Percentiles rank a stretch among this genome's conserved stretches.
Evolutionary conservation across 2,888 invertebrate species (phyloP).

Genomic region (Dromius quadrimaculatus): DNA sequence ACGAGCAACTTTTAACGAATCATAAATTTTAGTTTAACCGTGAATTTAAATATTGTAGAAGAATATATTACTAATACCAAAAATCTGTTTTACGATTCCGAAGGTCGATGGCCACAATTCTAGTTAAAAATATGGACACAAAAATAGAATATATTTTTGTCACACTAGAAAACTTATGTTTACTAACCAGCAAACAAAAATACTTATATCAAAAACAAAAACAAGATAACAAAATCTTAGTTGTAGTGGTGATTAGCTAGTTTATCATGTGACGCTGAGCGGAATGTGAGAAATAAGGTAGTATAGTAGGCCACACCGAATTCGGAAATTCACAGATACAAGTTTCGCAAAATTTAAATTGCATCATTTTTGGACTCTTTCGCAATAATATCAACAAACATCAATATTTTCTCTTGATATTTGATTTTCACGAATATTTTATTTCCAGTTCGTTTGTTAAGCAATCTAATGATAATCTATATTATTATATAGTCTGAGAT

Average conservation of each 20-base stretch:
- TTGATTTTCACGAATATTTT: no score
- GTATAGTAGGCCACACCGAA: constrained; percentile 36
- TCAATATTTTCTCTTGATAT: no score
- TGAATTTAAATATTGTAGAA: not conserved
- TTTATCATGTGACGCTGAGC: not conserved
- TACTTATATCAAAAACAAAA: constrained; percentile 34
- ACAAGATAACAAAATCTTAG: constrained; percentile 9
- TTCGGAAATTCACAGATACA: constrained; percentile 31
- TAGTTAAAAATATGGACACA: constrained; percentile 21
- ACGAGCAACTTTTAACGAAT: not conserved
- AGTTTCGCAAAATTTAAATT: constrained; percentile 33
- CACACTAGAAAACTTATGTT: constrained; percentile 18
- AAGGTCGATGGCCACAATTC: constrained; percentile 10
- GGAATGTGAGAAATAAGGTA: constrained; percentile 19
- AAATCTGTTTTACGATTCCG: constrained; percentile 20
- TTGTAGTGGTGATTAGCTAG: constrained; percentile 8
- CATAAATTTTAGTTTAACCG: constrained; percentile 16
- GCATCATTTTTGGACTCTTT: constrained; percentile 28
- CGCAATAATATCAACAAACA: not conserved
- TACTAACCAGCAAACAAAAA: constrained; percentile 20
- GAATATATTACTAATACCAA: constrained; percentile 3
- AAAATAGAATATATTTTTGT: constrained; percentile 19
- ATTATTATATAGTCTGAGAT: no score
- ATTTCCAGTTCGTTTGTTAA: no score
- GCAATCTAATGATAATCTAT: no score